Percentiles rank a stretch among this genome's conserved stretches.
Evolutionary conservation across 2,113 vertebrate genomes (phyloP).

Genomic region (Helogale parvula): DNA sequence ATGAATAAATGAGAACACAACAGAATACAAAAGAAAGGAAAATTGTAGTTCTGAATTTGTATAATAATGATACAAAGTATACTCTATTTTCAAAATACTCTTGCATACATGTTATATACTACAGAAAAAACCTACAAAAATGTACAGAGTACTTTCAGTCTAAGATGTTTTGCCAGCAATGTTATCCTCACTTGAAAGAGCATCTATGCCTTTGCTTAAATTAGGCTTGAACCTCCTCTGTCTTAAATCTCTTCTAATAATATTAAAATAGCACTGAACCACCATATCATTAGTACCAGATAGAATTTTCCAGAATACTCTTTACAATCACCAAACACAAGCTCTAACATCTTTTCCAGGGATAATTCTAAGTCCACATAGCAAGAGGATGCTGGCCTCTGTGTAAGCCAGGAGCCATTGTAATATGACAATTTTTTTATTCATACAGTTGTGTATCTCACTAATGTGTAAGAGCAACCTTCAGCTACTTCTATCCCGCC

Average conservation of each 20-base stretch:
- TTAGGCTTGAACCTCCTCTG: neutral
- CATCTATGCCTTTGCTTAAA: neutral
- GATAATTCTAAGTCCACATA: neutral
- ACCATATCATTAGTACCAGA: neutral
- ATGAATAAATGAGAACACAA: neutral
- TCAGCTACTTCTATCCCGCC: neutral
- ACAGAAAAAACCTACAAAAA: neutral
- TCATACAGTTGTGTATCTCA: neutral
- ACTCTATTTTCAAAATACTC: slow-evolving; percentile 15
- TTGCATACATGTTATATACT: neutral
- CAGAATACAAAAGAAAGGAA: neutral
- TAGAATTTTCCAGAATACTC: neutral
- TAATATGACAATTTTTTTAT: neutral
- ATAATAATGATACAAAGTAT: neutral
- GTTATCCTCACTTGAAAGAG: neutral
- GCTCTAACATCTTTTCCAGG: neutral
- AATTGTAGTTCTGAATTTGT: neutral
- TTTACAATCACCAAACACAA: neutral
- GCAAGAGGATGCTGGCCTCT: neutral
- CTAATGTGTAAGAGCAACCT: neutral
- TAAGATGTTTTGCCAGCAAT: neutral
- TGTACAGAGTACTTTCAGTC: neutral
- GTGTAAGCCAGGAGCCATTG: neutral
- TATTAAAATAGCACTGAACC: neutral
- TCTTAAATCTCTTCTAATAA: neutral